Percentiles rank a stretch among this genome's conserved stretches.
These are phyloP conservation scores for Delia radicum DNA, from an alignment of 1,140 invertebrate species.

Conservation along the genomic window DNA sequence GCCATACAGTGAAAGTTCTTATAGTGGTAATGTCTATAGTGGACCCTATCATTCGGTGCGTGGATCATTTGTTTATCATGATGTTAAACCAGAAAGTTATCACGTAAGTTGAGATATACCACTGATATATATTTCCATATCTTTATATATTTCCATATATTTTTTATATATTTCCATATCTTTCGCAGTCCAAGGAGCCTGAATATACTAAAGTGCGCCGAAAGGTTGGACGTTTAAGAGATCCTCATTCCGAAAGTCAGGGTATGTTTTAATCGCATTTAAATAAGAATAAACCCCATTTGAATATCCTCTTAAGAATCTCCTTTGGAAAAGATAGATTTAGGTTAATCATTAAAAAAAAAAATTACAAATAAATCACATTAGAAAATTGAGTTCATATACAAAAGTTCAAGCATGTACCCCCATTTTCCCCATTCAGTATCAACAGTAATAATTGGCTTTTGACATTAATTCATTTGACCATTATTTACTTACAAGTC, in stretches of 20 bases:
- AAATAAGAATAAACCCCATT: not conserved
- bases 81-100: slow-evolving; percentile 64
- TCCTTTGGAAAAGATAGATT: not conserved
- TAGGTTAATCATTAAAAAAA: not conserved
- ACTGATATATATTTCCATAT: not conserved
- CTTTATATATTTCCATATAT: not conserved
- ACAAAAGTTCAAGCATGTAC: not conserved
- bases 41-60: slow-evolving; percentile 82
- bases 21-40: slow-evolving; percentile 84
- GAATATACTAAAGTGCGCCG: slow-evolving; percentile 78
- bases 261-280: slow-evolving; percentile 57
- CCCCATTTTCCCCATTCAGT: not conserved
- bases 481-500: not conserved
- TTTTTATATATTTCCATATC: not conserved
- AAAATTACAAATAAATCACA: not conserved
- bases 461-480: not conserved
- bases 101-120: slow-evolving; percentile 56
- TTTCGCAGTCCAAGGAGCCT: slow-evolving; percentile 68
- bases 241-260: slow-evolving; percentile 78
- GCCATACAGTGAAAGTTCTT: slow-evolving; percentile 82
- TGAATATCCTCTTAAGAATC: not conserved
- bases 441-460: not conserved
- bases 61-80: slow-evolving; percentile 87
- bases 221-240: slow-evolving; percentile 72
- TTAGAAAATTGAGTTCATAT: not conserved